Evolutionary conservation across 2,113 vertebrate species (phyloP), one percentile per base, ranked within the genome.

Genomic region (Porphyrio hochstetteri): DNA sequence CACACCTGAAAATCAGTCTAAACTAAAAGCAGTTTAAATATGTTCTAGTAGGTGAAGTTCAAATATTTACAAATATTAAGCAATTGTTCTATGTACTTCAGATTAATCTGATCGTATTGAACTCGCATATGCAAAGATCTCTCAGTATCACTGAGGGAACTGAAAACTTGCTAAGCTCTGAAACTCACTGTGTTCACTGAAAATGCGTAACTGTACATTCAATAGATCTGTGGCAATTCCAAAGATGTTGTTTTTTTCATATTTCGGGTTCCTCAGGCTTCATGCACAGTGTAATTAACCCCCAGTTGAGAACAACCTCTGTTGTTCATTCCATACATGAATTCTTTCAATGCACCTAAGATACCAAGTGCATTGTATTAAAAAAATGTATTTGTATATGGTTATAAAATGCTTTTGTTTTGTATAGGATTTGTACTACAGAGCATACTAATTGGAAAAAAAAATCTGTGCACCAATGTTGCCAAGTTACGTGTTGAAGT

Each of bases 41-140:
- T 68, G 61, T 88, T 74, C 64, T 35, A 83, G n/a, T 78, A 36
- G 61, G 61, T 84, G 64, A 94, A 91, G 88, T 86, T 93, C 95
- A 97, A 95, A 94, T 96, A 96, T 97, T 96, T 96, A 86, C 72
- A 70, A 91, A 77, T 88, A 88, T 91, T 89, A 88, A 88, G 79
- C 86, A 92, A 94, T 69, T 86, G 38, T 69, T 93, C 64, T 48
- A 15, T 52, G 60, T 80, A 75, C 38, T 61, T 92, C 18, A 67
- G 61, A 69, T 77, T 88, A 18, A 55, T 55, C 72, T 56, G 85
- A 11, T 71, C 77, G 76, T 70, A 52, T 75, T 77, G 63, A 80
- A 59, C 53, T 88, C 76, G 56, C 69, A 48, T 92, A 71, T 15
- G 36, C 31, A 63, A 64, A 96, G 70, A 78, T 92, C 64, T 82